A percentile compares a stretch with the other conserved stretches of the same genome.
phyloP scores from a whole-genome alignment of 1,140 invertebrate genomes.

The Halictus rubicundus region DNA sequence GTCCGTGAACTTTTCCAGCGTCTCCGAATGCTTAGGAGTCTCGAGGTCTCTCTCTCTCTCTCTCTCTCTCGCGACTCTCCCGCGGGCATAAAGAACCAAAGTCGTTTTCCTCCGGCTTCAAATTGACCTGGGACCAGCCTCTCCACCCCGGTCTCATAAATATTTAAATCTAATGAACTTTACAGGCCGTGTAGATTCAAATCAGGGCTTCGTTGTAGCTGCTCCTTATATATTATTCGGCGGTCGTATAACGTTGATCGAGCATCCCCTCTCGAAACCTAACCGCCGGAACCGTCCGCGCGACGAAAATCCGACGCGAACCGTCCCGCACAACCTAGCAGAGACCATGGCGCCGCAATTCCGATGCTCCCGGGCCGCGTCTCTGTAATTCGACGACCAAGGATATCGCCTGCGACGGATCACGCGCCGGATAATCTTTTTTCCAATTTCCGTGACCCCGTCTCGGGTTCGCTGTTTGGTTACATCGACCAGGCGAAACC shows the following conservation, averaged over 20 bases:
- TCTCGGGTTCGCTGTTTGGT: slow-evolving; percentile 2
- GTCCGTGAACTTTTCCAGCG: slow-evolving; percentile 51
- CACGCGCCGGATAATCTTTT: slow-evolving; percentile 30
- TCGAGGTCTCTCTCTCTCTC: neutral
- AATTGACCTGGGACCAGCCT: slow-evolving; percentile 63
- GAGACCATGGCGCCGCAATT: too few species aligned
- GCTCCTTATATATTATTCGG: slow-evolving; percentile 42
- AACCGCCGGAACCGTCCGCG: too few species aligned
- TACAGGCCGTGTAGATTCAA: slow-evolving; percentile 68
- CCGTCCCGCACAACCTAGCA: too few species aligned
- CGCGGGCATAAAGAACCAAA: slow-evolving; percentile 65
- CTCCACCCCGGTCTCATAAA: slow-evolving; percentile 64
- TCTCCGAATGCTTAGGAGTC: slow-evolving; percentile 10
- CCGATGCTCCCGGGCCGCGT: neutral
- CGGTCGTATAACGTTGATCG: slow-evolving; percentile 34
- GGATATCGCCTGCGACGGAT: slow-evolving; percentile 23
- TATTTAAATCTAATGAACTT: slow-evolving; percentile 75
- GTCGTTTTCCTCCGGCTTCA: slow-evolving; percentile 63
- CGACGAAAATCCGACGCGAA: too few species aligned
- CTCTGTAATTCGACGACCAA: slow-evolving; percentile 29
- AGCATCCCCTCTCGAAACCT: neutral
- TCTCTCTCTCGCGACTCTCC: slow-evolving; percentile 1
- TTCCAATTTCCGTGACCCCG: slow-evolving; percentile 32
- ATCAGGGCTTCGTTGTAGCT: slow-evolving; percentile 53
- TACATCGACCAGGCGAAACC: neutral